phyloP scores from a whole-genome alignment of 2,797 vertebrate genomes.

The Setipinna tenuifilis region DNA sequence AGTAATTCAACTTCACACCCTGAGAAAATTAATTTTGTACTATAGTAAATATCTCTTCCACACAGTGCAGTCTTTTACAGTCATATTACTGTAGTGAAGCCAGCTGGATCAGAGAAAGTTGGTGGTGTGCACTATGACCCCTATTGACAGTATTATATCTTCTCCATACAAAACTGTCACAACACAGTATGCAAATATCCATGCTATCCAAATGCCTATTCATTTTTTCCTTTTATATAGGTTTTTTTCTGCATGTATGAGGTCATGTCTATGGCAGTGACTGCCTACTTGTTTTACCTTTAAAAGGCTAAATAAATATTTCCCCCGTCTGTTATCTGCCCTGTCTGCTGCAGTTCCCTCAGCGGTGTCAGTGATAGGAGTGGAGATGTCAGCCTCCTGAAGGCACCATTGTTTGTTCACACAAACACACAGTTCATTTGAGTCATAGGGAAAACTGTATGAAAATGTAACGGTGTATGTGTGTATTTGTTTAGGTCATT shows the following conservation, averaged over 20 bases:
- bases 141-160: not conserved
- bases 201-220: not conserved
- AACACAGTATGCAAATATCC: not conserved
- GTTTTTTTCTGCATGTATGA: not conserved
- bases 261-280: not conserved
- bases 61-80: not conserved
- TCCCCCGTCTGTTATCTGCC: not conserved
- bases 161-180: not conserved
- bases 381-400: not conserved
- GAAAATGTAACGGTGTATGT: no score
- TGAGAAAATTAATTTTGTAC: not conserved
- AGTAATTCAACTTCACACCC: not conserved
- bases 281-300: not conserved
- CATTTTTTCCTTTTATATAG: not conserved
- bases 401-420: not conserved
- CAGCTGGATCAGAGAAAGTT: not conserved
- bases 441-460: constrained; percentile 8
- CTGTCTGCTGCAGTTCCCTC: not conserved
- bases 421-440: constrained; percentile 6
- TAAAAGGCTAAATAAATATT: constrained; percentile 20
- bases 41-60: not conserved
- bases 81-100: not conserved
- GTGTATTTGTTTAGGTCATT: constrained; percentile 78
- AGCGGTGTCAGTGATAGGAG: not conserved
- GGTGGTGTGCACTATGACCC: not conserved